Evolutionary conservation across 1,140 invertebrate species (phyloP).

Genomic region (Neodiprion lecontei): DNA sequence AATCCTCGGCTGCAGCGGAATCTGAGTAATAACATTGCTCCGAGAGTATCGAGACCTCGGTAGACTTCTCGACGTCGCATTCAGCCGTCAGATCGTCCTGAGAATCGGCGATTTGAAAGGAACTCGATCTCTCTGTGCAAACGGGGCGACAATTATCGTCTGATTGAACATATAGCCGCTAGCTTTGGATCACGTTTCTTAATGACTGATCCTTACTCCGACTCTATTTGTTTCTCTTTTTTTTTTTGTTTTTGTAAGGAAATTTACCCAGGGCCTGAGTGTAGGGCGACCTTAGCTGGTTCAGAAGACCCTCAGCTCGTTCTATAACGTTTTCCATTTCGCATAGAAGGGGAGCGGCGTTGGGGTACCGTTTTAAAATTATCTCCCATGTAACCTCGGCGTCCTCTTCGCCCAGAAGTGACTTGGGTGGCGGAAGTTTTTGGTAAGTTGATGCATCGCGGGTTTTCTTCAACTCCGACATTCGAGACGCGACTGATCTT

Average conservation of each 20-base stretch:
- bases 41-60: background rate
- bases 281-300: conserved; percentile 27
- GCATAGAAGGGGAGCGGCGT: conserved; percentile 42
- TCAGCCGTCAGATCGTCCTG: background rate
- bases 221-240: background rate
- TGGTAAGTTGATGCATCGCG: background rate
- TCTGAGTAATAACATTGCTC: background rate
- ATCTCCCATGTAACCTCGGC: conserved; percentile 41
- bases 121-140: background rate
- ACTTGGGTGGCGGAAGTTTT: conserved; percentile 34
- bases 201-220: background rate
- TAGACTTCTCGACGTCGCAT: background rate
- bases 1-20: background rate
- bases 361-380: conserved; percentile 42
- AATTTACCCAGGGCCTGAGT: background rate
- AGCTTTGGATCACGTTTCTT: too few relatives aligned
- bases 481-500: background rate
- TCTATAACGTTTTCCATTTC: conserved; percentile 46
- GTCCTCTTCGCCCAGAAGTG: conserved; percentile 37
- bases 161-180: background rate
- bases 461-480: conserved; percentile 8
- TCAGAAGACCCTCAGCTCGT: conserved; percentile 38
- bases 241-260: background rate
- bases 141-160: background rate
- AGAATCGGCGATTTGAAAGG: background rate